Percentiles rank a stretch among this genome's conserved stretches.
Evolutionary conservation across 1,140 invertebrate species (phyloP).

Genomic region (Temnothorax nylanderi): DNA sequence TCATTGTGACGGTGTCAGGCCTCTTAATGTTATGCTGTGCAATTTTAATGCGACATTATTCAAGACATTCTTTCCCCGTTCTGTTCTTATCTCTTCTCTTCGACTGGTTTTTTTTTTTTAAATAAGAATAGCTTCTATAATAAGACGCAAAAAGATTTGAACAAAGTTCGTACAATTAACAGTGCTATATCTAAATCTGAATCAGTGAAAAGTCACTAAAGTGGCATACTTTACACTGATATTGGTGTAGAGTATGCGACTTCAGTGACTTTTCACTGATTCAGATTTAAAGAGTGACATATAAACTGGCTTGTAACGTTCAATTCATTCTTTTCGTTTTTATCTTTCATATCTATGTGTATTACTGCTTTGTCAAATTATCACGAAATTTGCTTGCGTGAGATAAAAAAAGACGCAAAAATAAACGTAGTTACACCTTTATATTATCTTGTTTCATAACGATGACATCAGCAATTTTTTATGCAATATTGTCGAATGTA

Average conservation of each 20-base stretch:
- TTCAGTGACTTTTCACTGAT: too few species aligned
- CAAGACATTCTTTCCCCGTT: neutral
- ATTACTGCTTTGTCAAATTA: neutral
- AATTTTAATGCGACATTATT: neutral
- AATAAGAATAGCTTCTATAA: neutral
- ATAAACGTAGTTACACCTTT: neutral
- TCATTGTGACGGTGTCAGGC: neutral
- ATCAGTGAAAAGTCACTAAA: too few species aligned
- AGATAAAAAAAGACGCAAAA: neutral
- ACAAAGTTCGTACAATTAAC: neutral
- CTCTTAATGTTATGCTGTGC: neutral
- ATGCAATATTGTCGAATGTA: neutral
- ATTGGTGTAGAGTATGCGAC: too few species aligned
- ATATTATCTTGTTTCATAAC: neutral
- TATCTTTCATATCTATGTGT: neutral
- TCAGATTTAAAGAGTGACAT: too few species aligned
- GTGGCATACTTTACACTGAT: too few species aligned
- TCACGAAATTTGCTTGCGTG: neutral
- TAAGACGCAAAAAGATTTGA: neutral
- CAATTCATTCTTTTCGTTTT: neutral
- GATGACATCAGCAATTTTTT: neutral
- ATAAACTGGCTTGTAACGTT: neutral
- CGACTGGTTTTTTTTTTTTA: neutral
- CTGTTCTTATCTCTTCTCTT: neutral
- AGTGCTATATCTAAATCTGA: too few species aligned